These are phyloP conservation scores for Cataglyphis livida DNA, from an alignment of 2,888 invertebrate species.

Conservation along the genomic window DNA sequence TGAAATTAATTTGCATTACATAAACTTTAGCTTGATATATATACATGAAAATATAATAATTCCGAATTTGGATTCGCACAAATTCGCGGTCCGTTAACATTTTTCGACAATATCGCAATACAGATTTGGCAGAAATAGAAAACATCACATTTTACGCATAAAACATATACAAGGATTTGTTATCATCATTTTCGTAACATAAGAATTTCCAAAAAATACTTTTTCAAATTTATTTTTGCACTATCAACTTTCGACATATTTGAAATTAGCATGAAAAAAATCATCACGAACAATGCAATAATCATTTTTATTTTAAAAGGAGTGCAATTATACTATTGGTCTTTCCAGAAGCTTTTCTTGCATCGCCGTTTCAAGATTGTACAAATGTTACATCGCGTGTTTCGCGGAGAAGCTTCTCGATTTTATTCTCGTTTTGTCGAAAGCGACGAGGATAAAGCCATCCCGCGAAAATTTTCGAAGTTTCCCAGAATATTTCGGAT, in stretches of 20 bases:
- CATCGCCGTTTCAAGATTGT: background rate
- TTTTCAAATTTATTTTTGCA: background rate
- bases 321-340: slow-evolving; percentile 16
- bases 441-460: slow-evolving; percentile 34
- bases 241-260: background rate
- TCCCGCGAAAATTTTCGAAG: slow-evolving; percentile 31
- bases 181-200: slow-evolving; percentile 17
- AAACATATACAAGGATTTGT: background rate
- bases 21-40: slow-evolving; percentile 26
- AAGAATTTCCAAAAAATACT: background rate
- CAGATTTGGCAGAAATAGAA: slow-evolving; percentile 27
- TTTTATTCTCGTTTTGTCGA: background rate
- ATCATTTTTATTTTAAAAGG: background rate
- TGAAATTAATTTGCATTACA: slow-evolving; percentile 25
- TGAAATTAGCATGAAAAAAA: background rate
- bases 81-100: background rate
- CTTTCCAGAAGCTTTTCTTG: background rate
- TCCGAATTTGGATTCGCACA: slow-evolving; percentile 16
- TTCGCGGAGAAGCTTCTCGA: slow-evolving; percentile 11
- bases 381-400: background rate
- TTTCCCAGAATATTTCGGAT: slow-evolving; percentile 36
- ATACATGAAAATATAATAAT: slow-evolving; percentile 28
- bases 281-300: background rate
- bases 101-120: slow-evolving; percentile 33
- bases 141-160: background rate